A percentile compares a stretch with the other conserved stretches of the same genome.
phyloP scores from a whole-genome alignment of 2,797 vertebrate species.

The Pseudopleuronectes americanus region DNA sequence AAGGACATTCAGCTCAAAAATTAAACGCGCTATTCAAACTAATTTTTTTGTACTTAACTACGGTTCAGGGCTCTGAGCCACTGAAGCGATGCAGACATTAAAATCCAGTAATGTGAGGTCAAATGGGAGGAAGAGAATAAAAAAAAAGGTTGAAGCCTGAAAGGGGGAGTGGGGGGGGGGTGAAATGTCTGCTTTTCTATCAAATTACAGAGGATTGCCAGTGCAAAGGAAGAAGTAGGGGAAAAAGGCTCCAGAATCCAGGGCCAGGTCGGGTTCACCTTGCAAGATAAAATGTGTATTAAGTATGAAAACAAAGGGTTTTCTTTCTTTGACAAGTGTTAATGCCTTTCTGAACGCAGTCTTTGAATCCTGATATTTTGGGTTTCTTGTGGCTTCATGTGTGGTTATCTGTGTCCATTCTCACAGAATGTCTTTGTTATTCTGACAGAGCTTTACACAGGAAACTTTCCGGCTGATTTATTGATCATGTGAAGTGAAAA shows the following conservation, averaged over 20 bases:
- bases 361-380: constrained; percentile 58
- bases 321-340: constrained; percentile 31
- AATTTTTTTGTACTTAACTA: constrained; percentile 38
- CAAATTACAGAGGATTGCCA: constrained; percentile 12
- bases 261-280: constrained; percentile 30
- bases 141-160: constrained; percentile 29
- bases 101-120: constrained; percentile 50
- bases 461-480: constrained; percentile 65
- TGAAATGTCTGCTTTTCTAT: constrained; percentile 37
- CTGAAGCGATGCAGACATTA: constrained; percentile 42
- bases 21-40: constrained; percentile 9
- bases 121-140: constrained; percentile 1
- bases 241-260: constrained; percentile 16
- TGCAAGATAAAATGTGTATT: constrained; percentile 27
- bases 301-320: constrained; percentile 39
- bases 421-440: constrained; percentile 62
- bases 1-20: constrained; percentile 39
- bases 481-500: constrained; percentile 53
- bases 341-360: constrained; percentile 44
- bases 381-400: constrained; percentile 59
- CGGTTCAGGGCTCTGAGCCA: constrained; percentile 48
- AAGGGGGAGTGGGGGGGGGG: background rate
- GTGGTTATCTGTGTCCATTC: constrained; percentile 64
- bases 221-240: constrained; percentile 26
- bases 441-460: constrained; percentile 71